These are phyloP conservation scores for Apeltes quadracus DNA, from an alignment of 2,113 vertebrate genomes.

Conservation along the genomic window DNA sequence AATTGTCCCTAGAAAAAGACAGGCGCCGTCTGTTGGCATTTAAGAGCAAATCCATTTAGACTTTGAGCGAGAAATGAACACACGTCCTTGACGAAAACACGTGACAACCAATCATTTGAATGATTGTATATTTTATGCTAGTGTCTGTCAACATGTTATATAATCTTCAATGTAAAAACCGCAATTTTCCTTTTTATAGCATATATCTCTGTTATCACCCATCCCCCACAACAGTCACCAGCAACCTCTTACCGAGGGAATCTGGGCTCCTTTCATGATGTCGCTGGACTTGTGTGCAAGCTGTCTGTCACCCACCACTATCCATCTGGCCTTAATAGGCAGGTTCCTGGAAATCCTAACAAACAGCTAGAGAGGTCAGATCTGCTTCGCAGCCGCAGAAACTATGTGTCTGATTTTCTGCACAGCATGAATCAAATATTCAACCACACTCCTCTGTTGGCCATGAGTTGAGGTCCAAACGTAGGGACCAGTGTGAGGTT, in stretches of 20 bases:
- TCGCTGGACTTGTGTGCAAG: slow-evolving; percentile 37
- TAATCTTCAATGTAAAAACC: slow-evolving; percentile 6
- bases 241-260: slow-evolving; percentile 1
- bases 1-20: neutral
- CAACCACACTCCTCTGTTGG: slow-evolving; percentile 45
- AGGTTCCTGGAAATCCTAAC: slow-evolving; percentile 43
- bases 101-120: neutral
- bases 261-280: slow-evolving; percentile 36
- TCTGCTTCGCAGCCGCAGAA: slow-evolving; percentile 10
- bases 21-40: neutral
- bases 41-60: neutral
- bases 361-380: slow-evolving; percentile 35
- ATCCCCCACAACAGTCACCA: slow-evolving; percentile 39
- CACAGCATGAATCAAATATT: slow-evolving; percentile 46
- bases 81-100: neutral
- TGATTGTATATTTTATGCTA: neutral
- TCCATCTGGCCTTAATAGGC: slow-evolving; percentile 50
- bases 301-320: slow-evolving; percentile 54
- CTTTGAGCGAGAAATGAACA: neutral
- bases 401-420: slow-evolving; percentile 5
- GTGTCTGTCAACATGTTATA: neutral
- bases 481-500: neutral
- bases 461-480: slow-evolving; percentile 36
- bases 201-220: slow-evolving; percentile 2
- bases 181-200: slow-evolving; percentile 18